Conservation (phyloP, 2,888 invertebrate species). For the Liposcelis brunnea region DNA sequence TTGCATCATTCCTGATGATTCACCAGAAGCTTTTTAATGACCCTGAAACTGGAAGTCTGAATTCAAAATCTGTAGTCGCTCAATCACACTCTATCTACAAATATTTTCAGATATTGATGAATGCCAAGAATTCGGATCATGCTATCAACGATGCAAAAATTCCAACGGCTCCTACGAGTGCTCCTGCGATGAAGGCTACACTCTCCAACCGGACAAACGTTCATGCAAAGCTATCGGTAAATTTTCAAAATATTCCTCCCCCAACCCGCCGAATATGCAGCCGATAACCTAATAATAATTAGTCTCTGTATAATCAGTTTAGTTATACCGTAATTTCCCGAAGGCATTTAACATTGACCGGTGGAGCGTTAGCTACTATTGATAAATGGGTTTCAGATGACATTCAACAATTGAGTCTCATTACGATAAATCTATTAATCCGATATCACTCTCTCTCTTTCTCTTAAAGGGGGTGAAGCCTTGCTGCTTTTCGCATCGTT, state of each 20-base stretch:
- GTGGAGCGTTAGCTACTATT: no score
- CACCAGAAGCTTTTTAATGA: no score
- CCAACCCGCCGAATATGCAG: background rate
- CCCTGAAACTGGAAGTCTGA: no score
- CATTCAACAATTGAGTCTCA: no score
- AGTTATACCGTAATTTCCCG: background rate
- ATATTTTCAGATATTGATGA: conserved; percentile 43
- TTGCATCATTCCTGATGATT: no score
- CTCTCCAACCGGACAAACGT: conserved; percentile 30
- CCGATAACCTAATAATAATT: background rate
- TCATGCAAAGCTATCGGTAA: conserved; percentile 34
- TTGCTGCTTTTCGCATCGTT: conserved; percentile 49
- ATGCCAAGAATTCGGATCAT: conserved; percentile 42
- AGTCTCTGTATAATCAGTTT: background rate
- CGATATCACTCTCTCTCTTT: no score
- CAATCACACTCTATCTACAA: no score
- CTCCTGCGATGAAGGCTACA: conserved; percentile 40
- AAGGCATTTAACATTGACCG: background rate
- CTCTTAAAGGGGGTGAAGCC: conserved; percentile 39
- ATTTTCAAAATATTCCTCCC: conserved; percentile 7
- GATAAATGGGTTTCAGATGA: no score
- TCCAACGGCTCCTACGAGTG: conserved; percentile 40
- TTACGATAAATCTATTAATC: no score
- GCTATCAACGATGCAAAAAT: conserved; percentile 52
- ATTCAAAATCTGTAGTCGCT: no score